Evolutionary conservation across 2,888 invertebrate genomes (phyloP), one percentile per base, ranked within the genome.

Genomic region (Thyatira batis): DNA sequence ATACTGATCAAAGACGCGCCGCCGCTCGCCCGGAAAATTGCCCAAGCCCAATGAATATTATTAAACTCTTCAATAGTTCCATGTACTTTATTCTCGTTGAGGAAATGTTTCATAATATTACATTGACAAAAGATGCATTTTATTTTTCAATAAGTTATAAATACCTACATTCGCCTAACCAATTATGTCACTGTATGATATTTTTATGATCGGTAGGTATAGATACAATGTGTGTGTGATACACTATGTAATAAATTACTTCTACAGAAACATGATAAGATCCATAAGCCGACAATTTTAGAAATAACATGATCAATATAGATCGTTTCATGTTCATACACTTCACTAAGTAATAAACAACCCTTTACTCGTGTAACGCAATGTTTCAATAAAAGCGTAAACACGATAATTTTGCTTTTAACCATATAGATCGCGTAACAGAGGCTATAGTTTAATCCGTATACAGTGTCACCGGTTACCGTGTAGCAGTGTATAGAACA

Each of bases 1-100:
- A 64, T 64, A 75, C 80, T 85, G 91, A 92, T 92, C 92, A 92
- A 92, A 92, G 92, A 87, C 85, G 84, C 84, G 85, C 59, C 82
- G 82, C 70, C 86, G 77, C 78, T 86, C 86, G 84, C 70, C 86
- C 81, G 90, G 87, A 92, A 92, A 92, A 92, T 92, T 92, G 89
- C 81, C 88, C 84, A 76, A 74, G 85, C 87, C 85, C 92, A 92
- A 90, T 92, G 92, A 92, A 92, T 92, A 92, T 92, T 91, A 92
- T 92, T 91, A 92, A 87, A 87, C 89, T 87, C 87, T 87, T 86
- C 85, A 83, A 85, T 88, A 87, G 86, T 86, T 89, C 82, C 85
- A 77, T 79, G 82, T 87, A 85, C 82, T 84, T 85, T 83, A 80
- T 80, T 82, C 79, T 80, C 76, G 78, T 82, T 80, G 84, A 72